Percentiles rank a stretch among this genome's conserved stretches.
These are phyloP conservation scores for Neostethus bicornis DNA, from an alignment of 2,797 vertebrate species.

Conservation along the genomic window DNA sequence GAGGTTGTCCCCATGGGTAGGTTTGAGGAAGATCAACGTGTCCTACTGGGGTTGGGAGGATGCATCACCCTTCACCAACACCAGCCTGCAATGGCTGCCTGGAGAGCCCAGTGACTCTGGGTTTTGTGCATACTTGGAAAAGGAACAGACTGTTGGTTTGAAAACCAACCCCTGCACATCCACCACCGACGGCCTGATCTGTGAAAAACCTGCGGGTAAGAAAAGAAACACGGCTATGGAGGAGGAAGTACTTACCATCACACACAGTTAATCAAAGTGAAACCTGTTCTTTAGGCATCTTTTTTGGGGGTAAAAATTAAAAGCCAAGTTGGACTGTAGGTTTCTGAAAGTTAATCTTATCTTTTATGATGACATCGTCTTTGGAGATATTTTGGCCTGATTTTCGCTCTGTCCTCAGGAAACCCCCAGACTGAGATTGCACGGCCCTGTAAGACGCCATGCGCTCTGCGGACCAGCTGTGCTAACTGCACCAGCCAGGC, in stretches of 20 bases:
- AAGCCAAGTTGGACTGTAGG: too few species aligned
- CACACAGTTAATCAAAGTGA: too few species aligned
- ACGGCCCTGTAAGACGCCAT: constrained; percentile 89
- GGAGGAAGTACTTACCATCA: accelerated
- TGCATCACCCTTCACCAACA: constrained; percentile 89
- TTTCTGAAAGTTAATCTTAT: too few species aligned
- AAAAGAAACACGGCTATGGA: too few species aligned
- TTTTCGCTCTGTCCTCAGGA: constrained; percentile 32
- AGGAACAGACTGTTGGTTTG: constrained; percentile 82
- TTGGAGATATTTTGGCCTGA: too few species aligned
- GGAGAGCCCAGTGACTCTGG: constrained; percentile 92
- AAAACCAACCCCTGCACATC: constrained; percentile 91
- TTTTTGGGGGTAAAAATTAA: too few species aligned
- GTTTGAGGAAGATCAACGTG: constrained; percentile 92
- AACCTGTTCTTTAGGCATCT: too few species aligned
- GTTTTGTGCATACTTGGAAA: constrained; percentile 90
- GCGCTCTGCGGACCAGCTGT: constrained; percentile 85
- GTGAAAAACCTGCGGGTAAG: constrained; percentile 90
- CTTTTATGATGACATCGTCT: not conserved
- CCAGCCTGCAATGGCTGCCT: constrained; percentile 89
- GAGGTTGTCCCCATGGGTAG: constrained; percentile 86
- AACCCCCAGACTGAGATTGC: constrained; percentile 75
- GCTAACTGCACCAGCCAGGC: constrained; percentile 93
- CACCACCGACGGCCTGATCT: constrained; percentile 88
- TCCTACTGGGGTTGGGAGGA: constrained; percentile 97